Conservation (phyloP, 2,797 vertebrate genomes). For the Melanotaenia boesemani region DNA sequence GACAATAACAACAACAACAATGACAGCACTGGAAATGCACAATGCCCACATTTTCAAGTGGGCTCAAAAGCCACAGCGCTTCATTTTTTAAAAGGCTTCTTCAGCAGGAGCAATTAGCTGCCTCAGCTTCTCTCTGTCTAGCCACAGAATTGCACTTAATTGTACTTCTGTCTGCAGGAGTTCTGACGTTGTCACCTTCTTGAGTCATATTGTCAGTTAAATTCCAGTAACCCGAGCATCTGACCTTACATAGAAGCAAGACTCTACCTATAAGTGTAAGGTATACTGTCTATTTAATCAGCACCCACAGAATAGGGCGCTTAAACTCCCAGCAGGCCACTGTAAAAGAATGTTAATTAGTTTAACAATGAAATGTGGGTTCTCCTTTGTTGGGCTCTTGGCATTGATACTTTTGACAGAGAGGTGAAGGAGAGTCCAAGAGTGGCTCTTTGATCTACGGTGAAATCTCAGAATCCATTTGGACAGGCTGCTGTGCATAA, state of each 20-base stretch:
- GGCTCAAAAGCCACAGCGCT: slow-evolving; percentile 65
- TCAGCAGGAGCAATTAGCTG: slow-evolving; percentile 70
- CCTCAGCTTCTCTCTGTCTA: slow-evolving; percentile 65
- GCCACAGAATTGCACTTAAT: slow-evolving; percentile 78
- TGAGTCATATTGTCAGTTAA: slow-evolving; percentile 46
- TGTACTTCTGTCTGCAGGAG: slow-evolving; percentile 60
- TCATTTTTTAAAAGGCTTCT: slow-evolving; percentile 68
- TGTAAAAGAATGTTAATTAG: slow-evolving; percentile 82
- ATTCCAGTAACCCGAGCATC: slow-evolving; percentile 49
- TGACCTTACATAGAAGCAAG: slow-evolving; percentile 45
- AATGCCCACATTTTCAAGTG: slow-evolving; percentile 48
- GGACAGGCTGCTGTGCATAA: slow-evolving; percentile 20
- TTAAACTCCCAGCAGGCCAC: slow-evolving; percentile 69
- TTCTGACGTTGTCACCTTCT: slow-evolving; percentile 32
- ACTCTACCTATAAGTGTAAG: slow-evolving; percentile 58
- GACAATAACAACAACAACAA: slow-evolving; percentile 66
- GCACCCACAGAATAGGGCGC: slow-evolving; percentile 56
- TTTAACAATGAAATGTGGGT: slow-evolving; percentile 72
- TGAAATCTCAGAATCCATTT: slow-evolving; percentile 50
- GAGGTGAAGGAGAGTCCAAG: slow-evolving; percentile 63
- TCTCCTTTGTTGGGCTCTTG: slow-evolving; percentile 63
- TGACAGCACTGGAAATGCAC: slow-evolving; percentile 43
- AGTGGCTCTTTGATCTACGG: slow-evolving; percentile 62
- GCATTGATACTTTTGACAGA: slow-evolving; percentile 72
- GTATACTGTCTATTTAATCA: slow-evolving; percentile 70